Percentiles rank a stretch among this genome's conserved stretches.
These are phyloP conservation scores for Sitta europaea DNA, from an alignment of 2,113 vertebrate species.

Conservation along the genomic window DNA sequence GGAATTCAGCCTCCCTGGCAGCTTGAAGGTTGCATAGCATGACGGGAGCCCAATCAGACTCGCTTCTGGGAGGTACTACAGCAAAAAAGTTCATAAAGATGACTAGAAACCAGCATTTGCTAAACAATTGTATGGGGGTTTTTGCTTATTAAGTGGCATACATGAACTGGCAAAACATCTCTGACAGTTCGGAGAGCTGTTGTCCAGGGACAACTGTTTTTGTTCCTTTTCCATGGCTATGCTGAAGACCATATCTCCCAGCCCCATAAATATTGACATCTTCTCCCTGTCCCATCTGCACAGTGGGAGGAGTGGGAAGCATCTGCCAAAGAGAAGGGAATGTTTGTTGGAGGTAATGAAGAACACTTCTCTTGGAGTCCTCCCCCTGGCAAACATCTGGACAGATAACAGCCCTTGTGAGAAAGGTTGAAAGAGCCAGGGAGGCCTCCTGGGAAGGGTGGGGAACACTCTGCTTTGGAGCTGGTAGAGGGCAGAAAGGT, in stretches of 20 bases:
- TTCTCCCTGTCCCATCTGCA: conserved; percentile 21
- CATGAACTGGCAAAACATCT: neutral
- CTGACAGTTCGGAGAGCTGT: neutral
- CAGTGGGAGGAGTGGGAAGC: conserved; percentile 42
- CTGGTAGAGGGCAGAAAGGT: neutral
- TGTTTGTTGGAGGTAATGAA: conserved; percentile 35
- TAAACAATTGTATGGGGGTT: neutral
- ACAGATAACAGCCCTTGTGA: conserved; percentile 15
- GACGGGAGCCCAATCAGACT: neutral
- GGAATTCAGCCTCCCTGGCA: conserved; percentile 51
- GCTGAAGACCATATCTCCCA: neutral
- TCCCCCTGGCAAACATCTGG: conserved; percentile 49
- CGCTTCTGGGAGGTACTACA: conserved; percentile 32
- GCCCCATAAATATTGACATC: neutral
- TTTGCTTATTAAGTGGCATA: conserved; percentile 27
- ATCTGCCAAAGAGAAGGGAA: neutral
- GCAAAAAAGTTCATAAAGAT: conserved; percentile 14
- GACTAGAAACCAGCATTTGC: neutral
- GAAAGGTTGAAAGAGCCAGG: neutral
- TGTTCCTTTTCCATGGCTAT: neutral
- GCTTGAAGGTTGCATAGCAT: conserved; percentile 27
- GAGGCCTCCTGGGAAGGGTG: neutral
- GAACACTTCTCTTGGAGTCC: conserved; percentile 4
- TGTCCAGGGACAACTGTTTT: neutral
- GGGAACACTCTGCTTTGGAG: neutral